Evolutionary conservation across 2,888 invertebrate species (phyloP).

Genomic region (Neoscelio sp.): DNA sequence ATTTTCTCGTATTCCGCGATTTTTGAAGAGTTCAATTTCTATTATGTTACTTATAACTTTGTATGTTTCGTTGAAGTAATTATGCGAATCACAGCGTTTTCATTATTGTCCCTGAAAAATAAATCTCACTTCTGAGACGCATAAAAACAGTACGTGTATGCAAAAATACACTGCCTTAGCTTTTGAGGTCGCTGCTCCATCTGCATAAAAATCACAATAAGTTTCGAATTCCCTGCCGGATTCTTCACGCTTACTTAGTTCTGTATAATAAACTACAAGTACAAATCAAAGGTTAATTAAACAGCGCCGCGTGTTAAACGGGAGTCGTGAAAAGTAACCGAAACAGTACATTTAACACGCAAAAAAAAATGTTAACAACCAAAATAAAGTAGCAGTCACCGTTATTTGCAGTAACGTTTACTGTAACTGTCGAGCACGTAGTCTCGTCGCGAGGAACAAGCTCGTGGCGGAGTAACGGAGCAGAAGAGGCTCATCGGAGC

Average conservation of each 20-base stretch:
- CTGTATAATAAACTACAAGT: slow-evolving; percentile 1
- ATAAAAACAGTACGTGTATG: too few species aligned
- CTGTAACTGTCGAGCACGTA: slow-evolving; percentile 48
- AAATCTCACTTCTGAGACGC: slow-evolving; percentile 4
- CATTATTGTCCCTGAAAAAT: not conserved
- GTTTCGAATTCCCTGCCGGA: not conserved
- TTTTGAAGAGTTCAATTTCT: too few species aligned
- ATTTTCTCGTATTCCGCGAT: too few species aligned
- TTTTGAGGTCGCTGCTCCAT: slow-evolving; percentile 5
- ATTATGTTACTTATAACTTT: too few species aligned
- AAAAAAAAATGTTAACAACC: slow-evolving; percentile 63
- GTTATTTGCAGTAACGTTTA: slow-evolving; percentile 59
- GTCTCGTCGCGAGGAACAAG: slow-evolving; percentile 56
- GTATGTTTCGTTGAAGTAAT: too few species aligned
- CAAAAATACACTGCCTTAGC: slow-evolving; percentile 8
- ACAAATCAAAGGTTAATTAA: slow-evolving; percentile 64
- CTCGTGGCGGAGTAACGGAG: slow-evolving; percentile 66
- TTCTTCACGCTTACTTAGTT: slow-evolving; percentile 5
- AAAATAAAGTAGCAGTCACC: slow-evolving; percentile 64
- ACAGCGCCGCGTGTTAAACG: slow-evolving; percentile 46
- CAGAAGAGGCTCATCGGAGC: slow-evolving; percentile 52
- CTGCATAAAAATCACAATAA: slow-evolving; percentile 36
- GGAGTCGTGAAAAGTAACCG: slow-evolving; percentile 27
- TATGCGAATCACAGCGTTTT: too few species aligned
- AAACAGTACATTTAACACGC: slow-evolving; percentile 55